These are phyloP conservation scores for Scrobipalpa costella DNA, from an alignment of 2,888 invertebrate species.

Conservation along the genomic window DNA sequence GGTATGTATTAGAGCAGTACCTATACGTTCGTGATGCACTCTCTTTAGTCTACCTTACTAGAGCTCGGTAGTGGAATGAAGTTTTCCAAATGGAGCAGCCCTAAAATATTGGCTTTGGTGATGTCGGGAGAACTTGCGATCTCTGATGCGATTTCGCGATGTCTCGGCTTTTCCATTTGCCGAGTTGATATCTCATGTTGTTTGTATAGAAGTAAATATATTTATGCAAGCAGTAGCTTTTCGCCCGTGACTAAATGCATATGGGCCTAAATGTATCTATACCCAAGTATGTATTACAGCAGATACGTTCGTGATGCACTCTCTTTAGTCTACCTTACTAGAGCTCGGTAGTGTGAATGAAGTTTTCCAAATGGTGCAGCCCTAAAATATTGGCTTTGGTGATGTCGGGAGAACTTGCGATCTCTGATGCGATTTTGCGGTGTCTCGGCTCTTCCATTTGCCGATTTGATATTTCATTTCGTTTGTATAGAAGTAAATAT, in stretches of 20 bases:
- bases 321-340: not conserved
- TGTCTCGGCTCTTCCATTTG: not conserved
- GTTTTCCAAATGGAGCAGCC: slow-evolving; percentile 1
- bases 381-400: slow-evolving; percentile 2
- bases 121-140: not conserved
- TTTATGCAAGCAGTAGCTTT: too few relatives aligned
- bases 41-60: not conserved
- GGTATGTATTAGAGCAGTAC: too few relatives aligned
- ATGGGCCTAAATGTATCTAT: too few relatives aligned
- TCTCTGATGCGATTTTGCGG: not conserved
- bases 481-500: not conserved
- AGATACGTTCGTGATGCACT: not conserved
- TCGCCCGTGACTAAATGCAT: too few relatives aligned
- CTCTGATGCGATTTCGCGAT: not conserved
- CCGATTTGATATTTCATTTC: not conserved
- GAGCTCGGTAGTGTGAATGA: not conserved
- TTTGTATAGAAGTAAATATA: not conserved
- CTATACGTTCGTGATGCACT: not conserved
- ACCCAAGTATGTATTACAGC: too few relatives aligned
- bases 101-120: slow-evolving; percentile 2
- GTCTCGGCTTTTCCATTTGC: not conserved
- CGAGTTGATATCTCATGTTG: not conserved
- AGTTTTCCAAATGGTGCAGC: slow-evolving; percentile 2
- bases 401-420: not conserved
- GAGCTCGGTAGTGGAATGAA: not conserved